Conservation (phyloP, 2,888 invertebrate species). For the Endotricha flammealis region DNA sequence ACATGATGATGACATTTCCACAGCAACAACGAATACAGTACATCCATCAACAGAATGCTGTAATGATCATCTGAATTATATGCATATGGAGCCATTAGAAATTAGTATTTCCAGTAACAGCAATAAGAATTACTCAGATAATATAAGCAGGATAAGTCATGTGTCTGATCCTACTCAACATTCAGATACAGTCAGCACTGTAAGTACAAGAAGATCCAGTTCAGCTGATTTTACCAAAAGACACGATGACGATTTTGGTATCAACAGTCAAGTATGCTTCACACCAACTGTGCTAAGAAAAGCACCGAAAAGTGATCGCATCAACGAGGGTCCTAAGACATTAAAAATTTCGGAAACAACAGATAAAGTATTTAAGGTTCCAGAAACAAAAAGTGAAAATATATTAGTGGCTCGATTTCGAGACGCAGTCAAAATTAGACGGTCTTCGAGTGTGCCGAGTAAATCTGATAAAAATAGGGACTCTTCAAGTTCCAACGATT, state of each 20-base stretch:
- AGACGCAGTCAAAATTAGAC: conserved; percentile 79
- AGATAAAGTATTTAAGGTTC: conserved; percentile 55
- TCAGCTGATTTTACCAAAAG: conserved; percentile 81
- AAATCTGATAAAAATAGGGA: conserved; percentile 83
- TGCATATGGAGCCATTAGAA: conserved; percentile 63
- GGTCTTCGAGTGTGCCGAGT: conserved; percentile 83
- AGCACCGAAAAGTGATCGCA: conserved; percentile 53
- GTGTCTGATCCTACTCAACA: conserved; percentile 64
- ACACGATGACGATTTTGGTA: conserved; percentile 65
- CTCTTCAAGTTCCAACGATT: conserved; percentile 84
- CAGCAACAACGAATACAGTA: conserved; percentile 58
- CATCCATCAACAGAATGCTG: conserved; percentile 56
- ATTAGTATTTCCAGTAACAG: conserved; percentile 57
- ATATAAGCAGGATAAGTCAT: conserved; percentile 76
- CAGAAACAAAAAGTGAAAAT: conserved; percentile 63
- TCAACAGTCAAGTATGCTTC: conserved; percentile 55
- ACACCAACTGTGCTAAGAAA: conserved; percentile 65
- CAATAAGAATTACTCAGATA: conserved; percentile 67
- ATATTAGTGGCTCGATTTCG: conserved; percentile 64
- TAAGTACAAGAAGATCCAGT: conserved; percentile 75
- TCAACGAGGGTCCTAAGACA: conserved; percentile 48
- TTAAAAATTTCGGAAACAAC: conserved; percentile 41
- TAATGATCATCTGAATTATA: conserved; percentile 57
- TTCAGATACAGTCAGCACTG: conserved; percentile 61
- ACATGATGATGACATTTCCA: conserved; percentile 63